Evolutionary conservation across 2,888 invertebrate species (phyloP).

Genomic region (Steinernema carpocapsae): DNA sequence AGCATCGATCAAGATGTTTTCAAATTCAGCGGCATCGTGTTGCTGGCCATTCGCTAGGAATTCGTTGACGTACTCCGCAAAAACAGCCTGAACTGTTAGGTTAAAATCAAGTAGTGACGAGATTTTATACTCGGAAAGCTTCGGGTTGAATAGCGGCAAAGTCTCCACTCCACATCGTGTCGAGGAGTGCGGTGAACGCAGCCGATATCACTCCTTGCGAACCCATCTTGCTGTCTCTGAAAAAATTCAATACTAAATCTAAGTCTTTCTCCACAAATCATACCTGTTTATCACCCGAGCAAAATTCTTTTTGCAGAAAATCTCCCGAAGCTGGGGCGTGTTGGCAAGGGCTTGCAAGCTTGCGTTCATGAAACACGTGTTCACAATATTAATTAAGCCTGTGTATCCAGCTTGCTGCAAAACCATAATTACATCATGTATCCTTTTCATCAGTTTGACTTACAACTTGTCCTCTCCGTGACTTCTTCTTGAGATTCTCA

Average conservation of each 20-base stretch:
- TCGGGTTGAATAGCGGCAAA: conserved; percentile 54
- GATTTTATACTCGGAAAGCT: conserved; percentile 48
- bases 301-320: conserved; percentile 55
- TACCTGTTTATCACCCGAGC: conserved; percentile 48
- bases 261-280: too few relatives aligned
- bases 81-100: conserved; percentile 46
- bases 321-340: conserved; percentile 52
- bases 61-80: conserved; percentile 47
- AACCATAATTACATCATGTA: background rate
- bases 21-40: conserved; percentile 74
- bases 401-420: conserved; percentile 38
- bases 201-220: conserved; percentile 61
- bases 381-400: conserved; percentile 74
- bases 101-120: conserved; percentile 38
- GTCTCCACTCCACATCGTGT: conserved; percentile 58
- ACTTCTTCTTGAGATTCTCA: conserved; percentile 5
- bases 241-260: too few relatives aligned
- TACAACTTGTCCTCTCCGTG: background rate
- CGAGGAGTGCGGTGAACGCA: conserved; percentile 60
- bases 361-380: conserved; percentile 98
- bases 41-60: conserved; percentile 68
- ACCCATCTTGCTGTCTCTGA: conserved; percentile 53
- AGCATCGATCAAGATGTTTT: conserved; percentile 72
- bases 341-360: conserved; percentile 75
- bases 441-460: background rate